Percentiles rank a stretch among this genome's conserved stretches.
Conservation (phyloP, 2,888 invertebrate genomes). For the Altica lythri region DNA sequence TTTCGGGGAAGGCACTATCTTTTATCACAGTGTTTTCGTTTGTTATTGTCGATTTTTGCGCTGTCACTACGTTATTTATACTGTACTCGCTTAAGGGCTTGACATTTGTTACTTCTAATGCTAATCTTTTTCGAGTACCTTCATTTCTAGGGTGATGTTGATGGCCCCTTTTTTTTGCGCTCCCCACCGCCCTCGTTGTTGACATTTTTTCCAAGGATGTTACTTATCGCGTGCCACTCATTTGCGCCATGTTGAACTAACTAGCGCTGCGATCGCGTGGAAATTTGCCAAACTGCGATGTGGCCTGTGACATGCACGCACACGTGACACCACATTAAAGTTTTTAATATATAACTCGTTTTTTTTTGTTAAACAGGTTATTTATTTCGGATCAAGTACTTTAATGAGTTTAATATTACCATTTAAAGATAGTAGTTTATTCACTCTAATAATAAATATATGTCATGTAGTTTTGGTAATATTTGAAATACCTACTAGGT, state of each 20-base stretch:
- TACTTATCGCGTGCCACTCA: constrained; percentile 56
- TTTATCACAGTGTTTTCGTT: constrained; percentile 40
- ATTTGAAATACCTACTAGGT: constrained; percentile 4
- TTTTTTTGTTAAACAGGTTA: not conserved
- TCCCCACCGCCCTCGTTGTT: constrained; percentile 66
- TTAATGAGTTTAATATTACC: no score
- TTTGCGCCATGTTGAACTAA: constrained; percentile 67
- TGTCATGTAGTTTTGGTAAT: not conserved
- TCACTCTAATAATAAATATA: no score
- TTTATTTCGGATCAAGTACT: not conserved
- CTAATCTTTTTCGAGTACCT: constrained; percentile 59
- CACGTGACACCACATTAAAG: no score
- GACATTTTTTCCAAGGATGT: constrained; percentile 57
- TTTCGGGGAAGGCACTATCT: constrained; percentile 41
- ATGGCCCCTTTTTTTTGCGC: constrained; percentile 71
- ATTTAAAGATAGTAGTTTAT: no score
- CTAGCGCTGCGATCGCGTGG: constrained; percentile 48
- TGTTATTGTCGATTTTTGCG: constrained; percentile 37
- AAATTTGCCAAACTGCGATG: constrained; percentile 13
- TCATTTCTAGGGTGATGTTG: constrained; percentile 75
- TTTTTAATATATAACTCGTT: not conserved
- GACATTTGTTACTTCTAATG: constrained; percentile 55
- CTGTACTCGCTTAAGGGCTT: constrained; percentile 46
- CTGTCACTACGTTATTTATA: constrained; percentile 41
- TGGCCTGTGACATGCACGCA: not conserved